Base-by-base conservation (phyloP, 2,797 vertebrate species). In the Sebastes minor region DNA sequence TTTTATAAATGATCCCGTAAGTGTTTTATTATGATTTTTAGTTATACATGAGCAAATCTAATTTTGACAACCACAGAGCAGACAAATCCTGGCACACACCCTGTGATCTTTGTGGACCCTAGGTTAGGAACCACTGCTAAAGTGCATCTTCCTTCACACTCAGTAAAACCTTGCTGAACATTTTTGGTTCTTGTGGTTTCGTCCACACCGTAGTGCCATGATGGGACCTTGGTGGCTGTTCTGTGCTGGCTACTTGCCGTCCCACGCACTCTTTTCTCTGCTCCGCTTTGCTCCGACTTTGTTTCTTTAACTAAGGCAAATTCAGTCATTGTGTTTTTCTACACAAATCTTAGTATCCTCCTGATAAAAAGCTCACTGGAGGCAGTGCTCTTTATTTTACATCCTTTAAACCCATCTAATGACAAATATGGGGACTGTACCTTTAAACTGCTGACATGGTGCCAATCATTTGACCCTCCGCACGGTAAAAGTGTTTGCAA, bases 131-230 rank as follows among this genome's bases (percentile, higher is more conserved):
- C 42, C 16, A 49, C 42, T 49, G 16, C 0, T 49, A 4, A 2
- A 52, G 64, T 66, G 70, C 20, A 30, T 78, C 42, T 30, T 71
- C 35, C 25, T 78, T 60, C 49, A 70, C 65, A 63, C 5, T 28
- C 76, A 69, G 46, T 82, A 46, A 68, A 84, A 75, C 71, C 70
- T 78, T 72, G 35, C 71, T 73, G 71, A 84, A 81, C 77, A 27
- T 23, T 76, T 85, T 81, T 77, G 81, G 81, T 82, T 90, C 32
- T 62, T 91, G 88, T 68, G 87, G 89, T 86, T 60, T 38, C 82
- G 86, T 88, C 80, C 79, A 80, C 78, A 59, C 76, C 62, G 49
- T 88, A 70, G 78, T 32, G 18, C 88, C 76, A 80, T 78, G 62
- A 81, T 62, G 69, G 77, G 76, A 69, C 65, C 49, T 82, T 81